Evolutionary conservation across 2,113 vertebrate genomes (phyloP), one percentile per base, ranked within the genome.

Genomic region (Tauraco erythrolophus): DNA sequence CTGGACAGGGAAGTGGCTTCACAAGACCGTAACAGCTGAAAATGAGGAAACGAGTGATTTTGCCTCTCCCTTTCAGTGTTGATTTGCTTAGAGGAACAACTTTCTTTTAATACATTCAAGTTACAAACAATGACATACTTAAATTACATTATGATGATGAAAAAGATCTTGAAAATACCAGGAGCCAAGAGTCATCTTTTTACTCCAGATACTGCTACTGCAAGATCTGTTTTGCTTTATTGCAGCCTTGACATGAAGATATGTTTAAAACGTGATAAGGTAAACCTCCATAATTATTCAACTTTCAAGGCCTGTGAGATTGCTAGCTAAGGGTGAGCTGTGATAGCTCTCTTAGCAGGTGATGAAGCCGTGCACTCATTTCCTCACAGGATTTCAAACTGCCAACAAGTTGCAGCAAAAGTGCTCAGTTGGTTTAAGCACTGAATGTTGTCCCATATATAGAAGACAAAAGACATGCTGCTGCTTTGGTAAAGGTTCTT

Each of bases 391-490:
- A 86, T 54, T 96, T 92, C 86, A 74, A 86, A 50, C 28, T 84
- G 62, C 33, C 71, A 69, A 66, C 33, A 92, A 74, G 54, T 45
- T 88, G 54, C 24, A 41, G 50, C 39, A 92, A 53, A 85, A 94
- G 39, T 57, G 5, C 41, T 86, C 46, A 60, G 61, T 94, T 93
- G 37, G 22, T 60, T 75, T 72, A 88, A 89, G 28, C 28, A n/a
- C 9, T 77, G 11, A 65, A 48, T 80, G 14, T 57, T 82, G 48
- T 62, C 58, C 50, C 75, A 35, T 70, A 58, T 77, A 41, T 35
- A 74, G 91, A 89, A 94, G 54, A 86, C 60, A 94, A 84, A 95
- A 95, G 86, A 53, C 41, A 41, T n/a, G 41, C 66, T 86, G 33
- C 58, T 74, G 41, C 68, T 84, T 97, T 94, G 56, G 23, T 65